Percentiles rank a stretch among this genome's conserved stretches.
These are phyloP conservation scores for Semotilus atromaculatus DNA, from an alignment of 2,797 vertebrate species.

Conservation along the genomic window DNA sequence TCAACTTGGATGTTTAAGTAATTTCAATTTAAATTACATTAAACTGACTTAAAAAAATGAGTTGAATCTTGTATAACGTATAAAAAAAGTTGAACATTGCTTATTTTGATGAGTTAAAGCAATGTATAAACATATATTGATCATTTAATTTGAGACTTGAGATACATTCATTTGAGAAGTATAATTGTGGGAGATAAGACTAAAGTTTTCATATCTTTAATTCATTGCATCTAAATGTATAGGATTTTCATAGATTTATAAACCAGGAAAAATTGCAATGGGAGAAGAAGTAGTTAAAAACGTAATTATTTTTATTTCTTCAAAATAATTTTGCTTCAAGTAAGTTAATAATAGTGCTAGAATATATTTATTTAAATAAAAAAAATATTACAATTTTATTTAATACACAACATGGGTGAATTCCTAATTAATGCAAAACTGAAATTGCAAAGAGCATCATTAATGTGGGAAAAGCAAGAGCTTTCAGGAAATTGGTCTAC, in stretches of 20 bases:
- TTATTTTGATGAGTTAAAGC: too few species aligned
- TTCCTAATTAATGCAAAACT: conserved; percentile 10
- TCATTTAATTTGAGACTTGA: too few species aligned
- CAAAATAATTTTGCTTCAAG: neutral
- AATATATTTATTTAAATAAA: neutral
- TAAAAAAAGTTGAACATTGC: too few species aligned
- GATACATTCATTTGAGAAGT: neutral
- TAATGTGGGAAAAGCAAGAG: neutral
- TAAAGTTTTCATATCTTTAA: neutral
- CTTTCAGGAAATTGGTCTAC: conserved; percentile 17
- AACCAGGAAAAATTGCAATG: neutral
- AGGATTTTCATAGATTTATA: neutral
- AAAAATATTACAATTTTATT: neutral
- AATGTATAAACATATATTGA: too few species aligned
- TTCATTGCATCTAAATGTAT: neutral
- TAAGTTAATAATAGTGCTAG: neutral
- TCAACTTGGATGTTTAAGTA: too few species aligned
- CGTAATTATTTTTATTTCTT: neutral
- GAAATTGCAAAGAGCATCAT: conserved; percentile 1
- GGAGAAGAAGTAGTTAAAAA: neutral
- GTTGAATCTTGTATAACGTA: too few species aligned
- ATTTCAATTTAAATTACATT: too few species aligned
- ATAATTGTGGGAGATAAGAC: neutral
- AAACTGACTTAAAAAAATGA: too few species aligned
- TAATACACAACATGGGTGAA: too few species aligned